Base-by-base conservation (phyloP, 2,888 invertebrate genomes). In the Cheilosia pagana region DNA sequence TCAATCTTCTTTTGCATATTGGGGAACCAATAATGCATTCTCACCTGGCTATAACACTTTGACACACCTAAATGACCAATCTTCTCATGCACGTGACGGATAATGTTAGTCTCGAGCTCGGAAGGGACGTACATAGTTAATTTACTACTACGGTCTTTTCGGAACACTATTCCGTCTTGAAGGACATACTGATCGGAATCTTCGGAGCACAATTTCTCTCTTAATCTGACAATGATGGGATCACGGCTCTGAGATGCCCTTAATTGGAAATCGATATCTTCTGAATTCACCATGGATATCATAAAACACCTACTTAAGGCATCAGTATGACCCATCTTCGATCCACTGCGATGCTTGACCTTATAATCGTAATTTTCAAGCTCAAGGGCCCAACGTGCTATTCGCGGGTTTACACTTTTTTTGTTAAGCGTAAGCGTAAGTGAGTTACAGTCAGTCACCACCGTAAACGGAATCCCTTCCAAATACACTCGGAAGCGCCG, bases 31-130 rank as follows among this genome's bases (percentile, higher is more conserved):
- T 89, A 90, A 12, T 60, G 59, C 72, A 76, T 39, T 16, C 28
- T 68, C 23, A 90, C 72, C 14, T 78, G 39, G 21, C 88, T 81
- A n/a, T 76, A 14, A 35, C 79, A 85, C 87, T 89, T 89, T 3
- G 88, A 87, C 4, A 87, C 28, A 3, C 89, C 89, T 39, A 88
- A 43, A 77, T 90, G 90, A 48, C 88, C 89, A 28, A 87, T 60
- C 31, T 86, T 59, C 52, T 89, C 88, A 86, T 89, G 89, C 48
- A 63, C 81, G 4, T 71, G 67, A 7, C 78, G 55, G 6, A 88
- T 86, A 7, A 88, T 63, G 43, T 81, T 89, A 88, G 76, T 90
- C 90, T 0, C 81, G 88, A 83, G 90, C 89, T 41, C 71, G 35
- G 88, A 90, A 89, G 23, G 79, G 82, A 3, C 48, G 8, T 4